Evolutionary conservation across 2,888 invertebrate genomes (phyloP).

Genomic region (Hirtodrosophila duncani): DNA sequence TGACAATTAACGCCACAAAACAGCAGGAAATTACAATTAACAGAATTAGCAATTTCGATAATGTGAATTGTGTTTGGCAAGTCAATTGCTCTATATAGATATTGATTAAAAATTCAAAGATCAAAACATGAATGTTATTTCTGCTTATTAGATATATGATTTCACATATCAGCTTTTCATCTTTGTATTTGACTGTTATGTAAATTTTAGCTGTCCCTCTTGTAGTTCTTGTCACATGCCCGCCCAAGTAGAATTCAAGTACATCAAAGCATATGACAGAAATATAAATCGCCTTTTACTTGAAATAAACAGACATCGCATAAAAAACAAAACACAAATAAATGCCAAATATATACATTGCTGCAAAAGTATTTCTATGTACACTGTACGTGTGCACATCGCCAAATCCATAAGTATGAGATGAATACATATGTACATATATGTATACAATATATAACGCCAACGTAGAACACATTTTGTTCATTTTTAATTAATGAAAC

Average conservation of each 20-base stretch:
- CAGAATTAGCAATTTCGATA: no score
- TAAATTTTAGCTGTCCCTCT: no score
- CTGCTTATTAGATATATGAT: no score
- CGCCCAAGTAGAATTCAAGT: not conserved
- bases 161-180: no score
- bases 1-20: no score
- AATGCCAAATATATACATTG: constrained; percentile 11
- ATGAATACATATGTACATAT: constrained; percentile 13
- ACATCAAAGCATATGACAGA: constrained; percentile 2
- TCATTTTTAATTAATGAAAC: constrained; percentile 69
- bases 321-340: constrained; percentile 17
- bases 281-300: constrained; percentile 22
- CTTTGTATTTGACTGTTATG: no score
- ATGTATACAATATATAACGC: constrained; percentile 11
- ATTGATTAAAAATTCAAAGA: no score
- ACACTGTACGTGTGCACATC: constrained; percentile 28
- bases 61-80: no score
- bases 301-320: constrained; percentile 25
- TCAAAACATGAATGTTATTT: no score
- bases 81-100: no score
- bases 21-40: no score
- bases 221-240: no score
- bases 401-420: constrained; percentile 19
- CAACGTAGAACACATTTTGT: constrained; percentile 45
- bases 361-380: constrained; percentile 1